Base-by-base conservation (phyloP, 2,113 vertebrate genomes). In the Aix galericulata region DNA sequence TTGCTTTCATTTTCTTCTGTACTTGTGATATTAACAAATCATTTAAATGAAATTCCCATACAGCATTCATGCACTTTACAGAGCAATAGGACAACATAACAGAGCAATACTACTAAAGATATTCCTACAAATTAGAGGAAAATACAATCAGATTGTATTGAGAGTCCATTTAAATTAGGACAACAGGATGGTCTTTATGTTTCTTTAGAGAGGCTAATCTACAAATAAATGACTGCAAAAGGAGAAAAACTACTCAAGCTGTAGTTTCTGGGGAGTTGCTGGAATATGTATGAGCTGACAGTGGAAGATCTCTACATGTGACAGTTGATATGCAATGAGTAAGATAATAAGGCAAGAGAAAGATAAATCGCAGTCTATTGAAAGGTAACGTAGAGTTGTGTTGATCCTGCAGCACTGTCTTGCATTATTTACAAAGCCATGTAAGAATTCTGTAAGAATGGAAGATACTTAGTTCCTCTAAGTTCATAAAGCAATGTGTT, bases 171-270 rank as follows among this genome's bases (percentile, higher is more conserved):
- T 95, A 91, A 94, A 96, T 68, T 59, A 96, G 48, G 29, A 71
- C 29, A 91, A 56, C 11, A 15, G 93, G 56, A 56, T 46, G 6
- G 3, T 82, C 55, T 93, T 86, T 89, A 55, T 10, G 20, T 95
- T 82, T 94, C 68, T 84, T 89, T 58, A 68, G 72, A 88, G 78
- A 89, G 63, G 42, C n/a, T 95, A 94, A 95, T 94, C 53, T 88
- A 58, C 62, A 84, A 73, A 93, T 91, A 95, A 95, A 94, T 84
- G 15, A 48, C 36, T 52, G 13, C 27, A 66, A 82, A 64, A 82
- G 80, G 8, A 50, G 36, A 88, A 25, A 89, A 67, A 82, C 21
- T 34, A 66, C 91, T 94, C 50, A 38, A 10, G 34, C 22, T 34
- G 13, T 36, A 29, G 26, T 31, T 78, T 91, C 84, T 80, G 38